Evolutionary conservation across 1,140 invertebrate species (phyloP), one percentile per base, ranked within the genome.

Genomic region (Myzus persicae): DNA sequence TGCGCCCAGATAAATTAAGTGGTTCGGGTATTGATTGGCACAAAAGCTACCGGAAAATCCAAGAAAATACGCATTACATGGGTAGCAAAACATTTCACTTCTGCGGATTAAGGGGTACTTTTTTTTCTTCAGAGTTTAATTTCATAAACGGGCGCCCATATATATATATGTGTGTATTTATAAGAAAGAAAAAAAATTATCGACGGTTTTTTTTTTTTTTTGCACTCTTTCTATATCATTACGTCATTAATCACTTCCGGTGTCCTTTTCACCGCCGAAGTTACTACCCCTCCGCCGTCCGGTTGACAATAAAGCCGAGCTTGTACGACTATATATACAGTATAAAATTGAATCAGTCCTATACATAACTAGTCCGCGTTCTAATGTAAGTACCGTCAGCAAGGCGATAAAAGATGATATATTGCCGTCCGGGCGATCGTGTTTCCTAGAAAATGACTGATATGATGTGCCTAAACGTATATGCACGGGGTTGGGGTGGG

Each of bases 331-430:
- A 82, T 51, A 51, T 48, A 44, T 76, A 36, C 36, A 54, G 46
- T 89, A 54, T 89, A 48, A 54, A 89, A 89, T 89, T 46, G 88
- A 89, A 89, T 89, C 88, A 54, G 88, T 26, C 22, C n/a, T 76
- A 18, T 76, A 76, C 31, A 76, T 76, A 76, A 76, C 59, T 54
- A 89, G 36, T 54, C 44, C 46, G 5, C 46, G 22, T 38, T 38
- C 46, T 48, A 48, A 88, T 88, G 44, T 42, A n/a, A 51, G 46
- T 89, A 51, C 31, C 88, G 88, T 38, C 48, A 54, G 46, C 22
- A 38, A 89, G 36, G 36, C 48, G 88, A 89, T 89, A 89, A 89
- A 89, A 89, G 46, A 89, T 89, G 88, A 89, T 89, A 54, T 89
- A 89, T 89, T 89, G 40, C 36, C 48, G 48, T 48, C n/a, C 31